Conservation (phyloP, 2,113 vertebrate genomes). For the Syngnathus typhle region DNA sequence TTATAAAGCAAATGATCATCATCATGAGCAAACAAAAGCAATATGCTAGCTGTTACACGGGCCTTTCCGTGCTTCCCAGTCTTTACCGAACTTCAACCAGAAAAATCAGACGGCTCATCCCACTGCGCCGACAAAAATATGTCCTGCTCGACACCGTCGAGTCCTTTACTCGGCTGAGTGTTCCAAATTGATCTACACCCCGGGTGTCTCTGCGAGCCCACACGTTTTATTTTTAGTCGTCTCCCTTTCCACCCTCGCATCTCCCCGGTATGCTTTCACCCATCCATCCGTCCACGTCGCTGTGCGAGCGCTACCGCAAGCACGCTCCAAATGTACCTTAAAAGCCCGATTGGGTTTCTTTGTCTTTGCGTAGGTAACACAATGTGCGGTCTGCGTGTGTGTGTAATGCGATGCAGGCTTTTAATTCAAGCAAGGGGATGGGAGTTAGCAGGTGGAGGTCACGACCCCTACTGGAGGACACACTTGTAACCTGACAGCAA, state of each 20-base stretch:
- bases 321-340: slow-evolving; percentile 52
- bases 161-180: slow-evolving; percentile 13
- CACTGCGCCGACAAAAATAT: background rate
- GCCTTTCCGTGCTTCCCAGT: background rate
- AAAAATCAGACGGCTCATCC: background rate
- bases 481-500: slow-evolving; percentile 34
- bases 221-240: slow-evolving; percentile 32
- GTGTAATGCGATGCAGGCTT: slow-evolving; percentile 60
- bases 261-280: slow-evolving; percentile 17
- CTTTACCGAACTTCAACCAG: background rate
- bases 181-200: slow-evolving; percentile 20
- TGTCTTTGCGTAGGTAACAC: slow-evolving; percentile 53
- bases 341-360: slow-evolving; percentile 65
- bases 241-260: slow-evolving; percentile 21
- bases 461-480: slow-evolving; percentile 49
- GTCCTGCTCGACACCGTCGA: background rate
- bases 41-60: background rate
- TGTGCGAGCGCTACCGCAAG: slow-evolving; percentile 40
- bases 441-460: slow-evolving; percentile 64
- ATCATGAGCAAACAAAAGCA: background rate
- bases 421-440: slow-evolving; percentile 59
- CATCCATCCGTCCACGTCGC: slow-evolving; percentile 10
- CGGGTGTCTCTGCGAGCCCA: slow-evolving; percentile 12
- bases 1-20: no score
- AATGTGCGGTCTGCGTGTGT: slow-evolving; percentile 41